These are phyloP conservation scores for Gymnocephalus cernua DNA, from an alignment of 2,113 vertebrate genomes.

Conservation along the genomic window DNA sequence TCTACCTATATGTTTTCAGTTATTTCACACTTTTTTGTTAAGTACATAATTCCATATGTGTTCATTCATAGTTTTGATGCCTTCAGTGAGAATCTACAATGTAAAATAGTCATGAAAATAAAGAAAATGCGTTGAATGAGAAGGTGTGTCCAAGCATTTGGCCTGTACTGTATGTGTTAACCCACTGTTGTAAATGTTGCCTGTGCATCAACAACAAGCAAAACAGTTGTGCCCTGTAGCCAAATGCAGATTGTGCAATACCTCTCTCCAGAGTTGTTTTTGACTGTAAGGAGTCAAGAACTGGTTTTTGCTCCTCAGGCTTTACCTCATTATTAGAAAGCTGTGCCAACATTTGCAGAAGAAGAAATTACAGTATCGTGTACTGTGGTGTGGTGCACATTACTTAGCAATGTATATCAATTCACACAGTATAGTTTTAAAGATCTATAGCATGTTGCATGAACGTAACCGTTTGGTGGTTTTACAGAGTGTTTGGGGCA, in stretches of 20 bases:
- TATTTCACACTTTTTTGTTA: too few species aligned
- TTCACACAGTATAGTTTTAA: neutral
- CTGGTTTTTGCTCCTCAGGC: conserved; percentile 41
- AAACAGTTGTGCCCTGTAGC: conserved; percentile 64
- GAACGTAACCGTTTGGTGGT: neutral
- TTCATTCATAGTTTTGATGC: too few species aligned
- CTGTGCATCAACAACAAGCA: conserved; percentile 30
- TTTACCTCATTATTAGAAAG: neutral
- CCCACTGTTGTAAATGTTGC: conserved; percentile 20
- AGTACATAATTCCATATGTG: too few species aligned
- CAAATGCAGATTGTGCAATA: conserved; percentile 57
- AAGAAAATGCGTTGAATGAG: too few species aligned
- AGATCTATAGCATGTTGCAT: neutral
- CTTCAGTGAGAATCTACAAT: too few species aligned
- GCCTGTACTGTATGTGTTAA: conserved; percentile 34
- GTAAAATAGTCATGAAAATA: too few species aligned
- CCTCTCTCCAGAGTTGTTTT: conserved; percentile 32
- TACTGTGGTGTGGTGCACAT: neutral
- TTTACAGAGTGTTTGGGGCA: neutral
- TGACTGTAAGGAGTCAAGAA: conserved; percentile 3
- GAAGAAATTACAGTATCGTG: neutral
- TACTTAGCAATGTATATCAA: neutral
- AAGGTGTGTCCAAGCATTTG: too few species aligned
- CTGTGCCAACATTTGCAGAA: neutral
- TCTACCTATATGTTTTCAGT: too few species aligned